Base-by-base conservation (phyloP, 1,140 invertebrate genomes). In the Riptortus pedestris region DNA sequence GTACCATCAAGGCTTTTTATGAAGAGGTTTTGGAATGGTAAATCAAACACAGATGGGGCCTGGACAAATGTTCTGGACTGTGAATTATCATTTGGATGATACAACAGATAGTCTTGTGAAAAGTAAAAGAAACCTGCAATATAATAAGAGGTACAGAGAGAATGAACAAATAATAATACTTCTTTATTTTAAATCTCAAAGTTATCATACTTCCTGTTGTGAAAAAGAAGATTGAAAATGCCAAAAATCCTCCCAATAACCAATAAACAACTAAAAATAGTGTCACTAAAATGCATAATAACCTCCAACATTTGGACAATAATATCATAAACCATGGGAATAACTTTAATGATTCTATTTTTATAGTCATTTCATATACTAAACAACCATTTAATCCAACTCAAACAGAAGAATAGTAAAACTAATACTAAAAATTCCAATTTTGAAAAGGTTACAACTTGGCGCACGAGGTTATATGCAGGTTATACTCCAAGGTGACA, bases 31-130 rank as follows among this genome's bases (percentile, higher is more conserved):
- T 94, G 89, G 75, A 84, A 91, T 20, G 90, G 90, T 64, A 97
- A 79, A 69, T 85, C 85, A 72, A 88, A 86, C 69, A 85, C 83
- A 26, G 85, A 85, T 16, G 93, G 93, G 60, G 88, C 82, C 65
- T 89, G 85, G 52, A 96, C 85, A 75, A 89, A 93, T 45, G 89
- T 79, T 67, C 93, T 77, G 5, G 92, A 92, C 73, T 94, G 87
- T 27, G 84, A 80, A 27, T 63, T 66, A 48, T 93, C 92, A 72
- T 93, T 88, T 12, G 93, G 93, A 76, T 92, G 90, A 73, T 90
- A 96, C 0, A 96, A 74, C 33, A 95, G 76, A 66, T 85, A 79
- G 74, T 96, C 93, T 75, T 94, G 88, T 38, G 83, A 84, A 72
- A 86, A 83, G 74, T 93, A 96, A 20, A 95, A 76, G 66, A 90